Evolutionary conservation across 2,113 vertebrate genomes (phyloP).

Genomic region (Prunella himalayana): DNA sequence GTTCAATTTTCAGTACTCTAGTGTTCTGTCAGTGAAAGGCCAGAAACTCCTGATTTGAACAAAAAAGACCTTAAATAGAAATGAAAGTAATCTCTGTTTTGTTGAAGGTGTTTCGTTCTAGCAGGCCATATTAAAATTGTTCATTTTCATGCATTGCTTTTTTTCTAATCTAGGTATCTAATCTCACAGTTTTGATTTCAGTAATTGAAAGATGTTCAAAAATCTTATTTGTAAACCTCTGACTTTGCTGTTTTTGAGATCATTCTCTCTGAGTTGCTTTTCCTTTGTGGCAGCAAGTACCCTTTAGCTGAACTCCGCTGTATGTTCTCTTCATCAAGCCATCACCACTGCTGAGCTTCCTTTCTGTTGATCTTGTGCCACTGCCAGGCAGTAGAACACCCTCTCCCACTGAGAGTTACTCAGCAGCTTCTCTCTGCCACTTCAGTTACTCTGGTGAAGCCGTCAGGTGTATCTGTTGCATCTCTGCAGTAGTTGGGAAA

Average conservation of each 20-base stretch:
- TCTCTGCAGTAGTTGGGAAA: not conserved
- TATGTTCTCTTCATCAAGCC: not conserved
- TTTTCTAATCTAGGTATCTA: not conserved
- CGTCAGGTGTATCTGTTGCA: accelerated
- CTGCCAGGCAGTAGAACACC: not conserved
- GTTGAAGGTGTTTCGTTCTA: accelerated
- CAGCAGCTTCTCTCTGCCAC: not conserved
- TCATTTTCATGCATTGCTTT: not conserved
- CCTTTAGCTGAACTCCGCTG: not conserved
- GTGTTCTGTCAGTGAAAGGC: not conserved
- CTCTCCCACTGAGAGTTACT: not conserved
- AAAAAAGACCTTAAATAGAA: not conserved
- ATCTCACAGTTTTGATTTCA: not conserved
- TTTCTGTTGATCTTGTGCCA: not conserved
- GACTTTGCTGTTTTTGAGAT: not conserved
- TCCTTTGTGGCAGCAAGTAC: not conserved
- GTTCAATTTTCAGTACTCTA: not conserved
- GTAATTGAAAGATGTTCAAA: not conserved
- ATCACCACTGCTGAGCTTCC: not conserved
- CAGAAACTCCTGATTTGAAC: not conserved
- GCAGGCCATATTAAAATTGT: not conserved
- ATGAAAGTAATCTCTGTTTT: not conserved
- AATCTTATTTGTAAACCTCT: not conserved
- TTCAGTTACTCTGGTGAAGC: not conserved
- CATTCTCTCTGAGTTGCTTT: not conserved